Evolutionary conservation across 2,888 invertebrate species (phyloP).

Genomic region (Calameuta pallipes): DNA sequence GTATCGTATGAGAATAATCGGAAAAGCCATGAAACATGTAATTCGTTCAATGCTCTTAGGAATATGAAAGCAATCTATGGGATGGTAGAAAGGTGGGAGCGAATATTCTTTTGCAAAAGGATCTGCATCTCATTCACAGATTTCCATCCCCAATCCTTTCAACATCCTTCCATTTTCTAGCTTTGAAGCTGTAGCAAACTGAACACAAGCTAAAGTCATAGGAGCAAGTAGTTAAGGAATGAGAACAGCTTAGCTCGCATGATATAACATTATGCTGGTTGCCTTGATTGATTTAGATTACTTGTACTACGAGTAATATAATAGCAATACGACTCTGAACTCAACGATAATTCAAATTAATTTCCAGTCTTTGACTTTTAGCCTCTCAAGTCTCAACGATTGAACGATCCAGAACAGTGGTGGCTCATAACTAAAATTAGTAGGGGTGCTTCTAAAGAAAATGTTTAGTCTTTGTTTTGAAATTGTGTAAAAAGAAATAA

Average conservation of each 20-base stretch:
- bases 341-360: background rate
- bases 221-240: background rate
- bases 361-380: background rate
- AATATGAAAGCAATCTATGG: background rate
- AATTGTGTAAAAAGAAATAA: too few relatives aligned
- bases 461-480: too few relatives aligned
- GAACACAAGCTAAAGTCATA: background rate
- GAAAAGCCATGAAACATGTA: background rate
- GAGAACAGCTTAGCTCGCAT: background rate
- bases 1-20: background rate
- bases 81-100: background rate
- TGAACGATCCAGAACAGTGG: background rate
- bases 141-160: background rate
- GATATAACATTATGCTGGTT: background rate
- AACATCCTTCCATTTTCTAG: background rate
- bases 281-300: background rate
- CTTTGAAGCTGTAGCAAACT: background rate
- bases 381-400: background rate
- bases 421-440: too few relatives aligned
- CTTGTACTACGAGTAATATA: background rate
- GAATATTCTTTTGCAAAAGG: background rate
- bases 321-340: background rate
- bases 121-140: background rate
- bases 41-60: background rate
- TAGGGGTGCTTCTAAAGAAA: too few relatives aligned